Percentiles rank a stretch among this genome's conserved stretches.
Evolutionary conservation across 2,113 vertebrate species (phyloP).

Genomic region (Plectropomus leopardus): DNA sequence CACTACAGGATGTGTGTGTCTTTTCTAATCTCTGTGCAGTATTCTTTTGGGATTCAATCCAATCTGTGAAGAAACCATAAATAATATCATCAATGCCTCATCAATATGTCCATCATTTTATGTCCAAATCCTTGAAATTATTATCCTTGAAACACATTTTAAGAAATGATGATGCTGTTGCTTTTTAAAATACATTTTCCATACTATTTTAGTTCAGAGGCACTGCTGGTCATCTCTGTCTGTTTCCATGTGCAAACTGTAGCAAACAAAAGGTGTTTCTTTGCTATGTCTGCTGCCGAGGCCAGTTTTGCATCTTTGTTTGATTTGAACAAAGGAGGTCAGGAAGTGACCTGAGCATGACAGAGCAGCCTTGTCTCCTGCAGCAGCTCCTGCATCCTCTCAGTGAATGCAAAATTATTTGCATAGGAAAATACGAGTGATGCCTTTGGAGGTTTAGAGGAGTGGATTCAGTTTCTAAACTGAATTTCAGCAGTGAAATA

Average conservation of each 20-base stretch:
- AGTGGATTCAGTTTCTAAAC: slow-evolving; percentile 15
- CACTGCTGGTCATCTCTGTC: not conserved
- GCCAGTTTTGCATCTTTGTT: slow-evolving; percentile 77
- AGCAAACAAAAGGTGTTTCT: slow-evolving; percentile 20
- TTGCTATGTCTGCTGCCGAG: not conserved
- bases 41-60: not conserved
- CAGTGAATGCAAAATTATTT: slow-evolving; percentile 84
- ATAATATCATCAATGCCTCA: not conserved
- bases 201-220: not conserved
- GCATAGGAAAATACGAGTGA: slow-evolving; percentile 80
- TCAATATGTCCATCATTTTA: not conserved
- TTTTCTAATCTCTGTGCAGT: too few species aligned
- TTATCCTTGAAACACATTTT: too few species aligned
- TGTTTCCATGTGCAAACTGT: not conserved
- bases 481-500: not conserved
- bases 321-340: slow-evolving; percentile 57
- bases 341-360: slow-evolving; percentile 47
- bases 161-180: not conserved
- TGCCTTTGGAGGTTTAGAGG: slow-evolving; percentile 32
- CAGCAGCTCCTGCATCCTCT: slow-evolving; percentile 49
- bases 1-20: too few species aligned
- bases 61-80: slow-evolving; percentile 10
- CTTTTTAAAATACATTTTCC: not conserved
- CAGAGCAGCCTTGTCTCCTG: slow-evolving; percentile 65
- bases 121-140: too few species aligned